Conservation (phyloP, 2,888 invertebrate genomes). For the Luperina nickerlii region DNA sequence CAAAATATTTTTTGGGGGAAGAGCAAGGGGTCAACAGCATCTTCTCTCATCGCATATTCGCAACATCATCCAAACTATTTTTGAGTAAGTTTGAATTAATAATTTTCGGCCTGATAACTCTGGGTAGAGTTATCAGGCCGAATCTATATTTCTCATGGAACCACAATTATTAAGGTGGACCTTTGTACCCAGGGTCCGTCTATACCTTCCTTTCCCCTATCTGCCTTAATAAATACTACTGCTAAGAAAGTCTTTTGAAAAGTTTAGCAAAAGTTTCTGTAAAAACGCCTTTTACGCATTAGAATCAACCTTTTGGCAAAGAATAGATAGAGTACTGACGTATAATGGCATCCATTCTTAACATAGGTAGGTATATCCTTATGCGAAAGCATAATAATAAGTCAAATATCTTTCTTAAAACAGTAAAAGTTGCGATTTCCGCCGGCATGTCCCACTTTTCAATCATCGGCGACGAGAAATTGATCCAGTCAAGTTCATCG, state of each 20-base stretch:
- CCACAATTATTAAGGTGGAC: not conserved
- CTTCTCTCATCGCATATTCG: not conserved
- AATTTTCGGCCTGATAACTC: too few species aligned
- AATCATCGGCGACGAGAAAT: conserved; percentile 87
- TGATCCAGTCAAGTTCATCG: conserved; percentile 78
- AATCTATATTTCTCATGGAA: not conserved
- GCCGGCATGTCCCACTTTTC: conserved; percentile 91
- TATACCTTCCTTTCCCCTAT: not conserved
- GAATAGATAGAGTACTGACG: not conserved
- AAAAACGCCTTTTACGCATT: not conserved
- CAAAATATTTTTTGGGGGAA: not conserved
- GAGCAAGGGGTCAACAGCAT: not conserved
- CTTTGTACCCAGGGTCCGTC: not conserved
- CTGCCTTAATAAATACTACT: not conserved
- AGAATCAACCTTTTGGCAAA: not conserved
- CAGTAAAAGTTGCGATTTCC: conserved; percentile 92
- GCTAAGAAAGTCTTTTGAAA: not conserved
- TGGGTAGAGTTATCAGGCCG: too few species aligned
- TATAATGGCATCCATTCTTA: not conserved
- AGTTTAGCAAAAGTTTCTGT: not conserved
- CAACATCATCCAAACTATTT: not conserved
- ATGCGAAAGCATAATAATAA: not conserved
- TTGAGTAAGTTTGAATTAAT: too few species aligned
- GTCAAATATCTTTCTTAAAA: not conserved
- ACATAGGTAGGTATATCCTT: not conserved